Percentiles rank a stretch among this genome's conserved stretches.
phyloP scores from a whole-genome alignment of 1,140 invertebrate species.

The Callitettix versicolor region DNA sequence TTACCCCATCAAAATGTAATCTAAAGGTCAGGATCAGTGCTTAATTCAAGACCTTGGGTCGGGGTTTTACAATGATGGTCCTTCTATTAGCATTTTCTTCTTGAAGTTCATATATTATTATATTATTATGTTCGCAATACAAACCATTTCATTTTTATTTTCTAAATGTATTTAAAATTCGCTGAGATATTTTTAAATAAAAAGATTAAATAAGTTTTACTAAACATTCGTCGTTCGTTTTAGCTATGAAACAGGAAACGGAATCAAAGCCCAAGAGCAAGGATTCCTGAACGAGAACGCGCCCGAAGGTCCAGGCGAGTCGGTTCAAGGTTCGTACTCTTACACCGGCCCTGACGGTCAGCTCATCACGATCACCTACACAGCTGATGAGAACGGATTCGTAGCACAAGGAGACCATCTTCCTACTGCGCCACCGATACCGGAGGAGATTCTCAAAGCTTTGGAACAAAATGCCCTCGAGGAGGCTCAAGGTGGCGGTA shows the following conservation, averaged over 20 bases:
- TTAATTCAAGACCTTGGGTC: no score
- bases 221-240: no score
- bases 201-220: no score
- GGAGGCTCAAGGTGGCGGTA: constrained; percentile 20
- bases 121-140: no score
- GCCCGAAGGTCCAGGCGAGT: constrained; percentile 40
- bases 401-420: constrained; percentile 46
- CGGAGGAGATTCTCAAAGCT: constrained; percentile 58
- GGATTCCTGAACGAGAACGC: constrained; percentile 53
- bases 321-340: constrained; percentile 40
- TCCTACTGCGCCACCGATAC: constrained; percentile 57
- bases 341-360: constrained; percentile 65
- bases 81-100: no score
- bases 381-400: constrained; percentile 60
- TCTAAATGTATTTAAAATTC: no score
- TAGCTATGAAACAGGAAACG: constrained; percentile 55
- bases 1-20: no score
- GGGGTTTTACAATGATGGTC: no score
- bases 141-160: no score
- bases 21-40: no score
- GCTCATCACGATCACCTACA: constrained; percentile 53
- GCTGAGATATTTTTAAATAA: no score
- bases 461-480: constrained; percentile 31
- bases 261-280: constrained; percentile 51
- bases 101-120: no score